phyloP scores from a whole-genome alignment of 2,888 invertebrate genomes.

The Phengaris arion region DNA sequence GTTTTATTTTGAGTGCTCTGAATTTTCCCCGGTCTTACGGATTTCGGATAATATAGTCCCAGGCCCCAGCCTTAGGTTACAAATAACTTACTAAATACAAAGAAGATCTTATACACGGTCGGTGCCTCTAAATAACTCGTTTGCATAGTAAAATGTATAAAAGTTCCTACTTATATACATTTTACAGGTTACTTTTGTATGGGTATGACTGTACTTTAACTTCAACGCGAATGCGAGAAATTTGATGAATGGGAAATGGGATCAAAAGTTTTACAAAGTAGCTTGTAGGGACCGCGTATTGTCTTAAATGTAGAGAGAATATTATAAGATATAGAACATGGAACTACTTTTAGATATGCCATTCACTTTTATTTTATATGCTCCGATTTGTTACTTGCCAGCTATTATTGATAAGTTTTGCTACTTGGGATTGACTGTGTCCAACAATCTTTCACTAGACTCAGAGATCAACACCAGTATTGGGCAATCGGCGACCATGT shows the following conservation, averaged over 20 bases:
- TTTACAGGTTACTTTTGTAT: neutral
- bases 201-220: neutral
- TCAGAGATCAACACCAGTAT: no score
- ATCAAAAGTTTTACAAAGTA: conserved; percentile 11
- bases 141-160: neutral
- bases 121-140: neutral
- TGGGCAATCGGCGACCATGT: no score
- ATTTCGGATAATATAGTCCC: no score
- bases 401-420: no score
- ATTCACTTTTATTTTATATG: neutral
- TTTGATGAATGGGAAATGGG: conserved; percentile 21
- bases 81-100: neutral
- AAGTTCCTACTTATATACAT: neutral
- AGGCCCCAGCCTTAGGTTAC: neutral
- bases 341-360: neutral
- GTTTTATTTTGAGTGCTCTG: no score
- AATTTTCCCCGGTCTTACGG: no score
- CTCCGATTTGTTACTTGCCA: no score
- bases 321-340: neutral
- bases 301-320: conserved; percentile 4
- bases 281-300: conserved; percentile 3
- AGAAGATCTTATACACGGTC: neutral
- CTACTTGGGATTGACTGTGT: no score
- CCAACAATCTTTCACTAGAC: no score
- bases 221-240: neutral